phyloP scores from a whole-genome alignment of 2,113 vertebrate genomes.

The Jacana jacana region DNA sequence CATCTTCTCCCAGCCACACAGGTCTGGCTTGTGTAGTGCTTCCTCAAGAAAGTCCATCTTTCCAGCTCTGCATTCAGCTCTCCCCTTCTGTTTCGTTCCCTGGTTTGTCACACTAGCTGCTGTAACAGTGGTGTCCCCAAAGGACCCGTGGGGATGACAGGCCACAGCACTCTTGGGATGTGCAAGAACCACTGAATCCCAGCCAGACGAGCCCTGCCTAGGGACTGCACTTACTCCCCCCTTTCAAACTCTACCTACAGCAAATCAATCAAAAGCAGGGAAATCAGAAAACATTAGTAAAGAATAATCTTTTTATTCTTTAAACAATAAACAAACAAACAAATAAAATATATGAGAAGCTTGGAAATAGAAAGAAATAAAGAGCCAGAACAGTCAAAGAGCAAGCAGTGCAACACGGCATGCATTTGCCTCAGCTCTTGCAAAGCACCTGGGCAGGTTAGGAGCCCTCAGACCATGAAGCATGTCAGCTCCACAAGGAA shows the following conservation, averaged over 20 bases:
- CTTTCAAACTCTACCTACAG: slow-evolving; percentile 21
- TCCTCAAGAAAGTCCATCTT: slow-evolving; percentile 7
- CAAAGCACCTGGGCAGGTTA: neutral
- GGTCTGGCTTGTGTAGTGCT: neutral
- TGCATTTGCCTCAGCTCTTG: slow-evolving; percentile 50
- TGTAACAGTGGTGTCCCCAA: neutral
- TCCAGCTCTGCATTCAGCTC: neutral
- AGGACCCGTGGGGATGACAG: neutral
- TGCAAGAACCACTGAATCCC: neutral
- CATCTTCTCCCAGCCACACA: neutral
- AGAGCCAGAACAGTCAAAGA: slow-evolving; percentile 9
- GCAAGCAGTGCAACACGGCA: slow-evolving; percentile 34
- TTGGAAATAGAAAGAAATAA: neutral
- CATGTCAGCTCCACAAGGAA: neutral
- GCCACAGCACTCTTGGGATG: neutral
- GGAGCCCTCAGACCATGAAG: neutral
- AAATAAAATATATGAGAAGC: neutral
- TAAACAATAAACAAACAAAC: neutral
- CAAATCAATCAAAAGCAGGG: slow-evolving; percentile 19
- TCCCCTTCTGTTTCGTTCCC: neutral
- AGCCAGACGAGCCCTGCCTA: neutral
- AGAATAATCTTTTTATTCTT: slow-evolving; percentile 39
- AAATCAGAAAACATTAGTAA: slow-evolving; percentile 40
- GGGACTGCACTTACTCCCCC: neutral
- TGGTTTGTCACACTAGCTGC: neutral